These are phyloP conservation scores for Petrocephalus sullivani DNA, from an alignment of 2,797 vertebrate species.

Conservation along the genomic window DNA sequence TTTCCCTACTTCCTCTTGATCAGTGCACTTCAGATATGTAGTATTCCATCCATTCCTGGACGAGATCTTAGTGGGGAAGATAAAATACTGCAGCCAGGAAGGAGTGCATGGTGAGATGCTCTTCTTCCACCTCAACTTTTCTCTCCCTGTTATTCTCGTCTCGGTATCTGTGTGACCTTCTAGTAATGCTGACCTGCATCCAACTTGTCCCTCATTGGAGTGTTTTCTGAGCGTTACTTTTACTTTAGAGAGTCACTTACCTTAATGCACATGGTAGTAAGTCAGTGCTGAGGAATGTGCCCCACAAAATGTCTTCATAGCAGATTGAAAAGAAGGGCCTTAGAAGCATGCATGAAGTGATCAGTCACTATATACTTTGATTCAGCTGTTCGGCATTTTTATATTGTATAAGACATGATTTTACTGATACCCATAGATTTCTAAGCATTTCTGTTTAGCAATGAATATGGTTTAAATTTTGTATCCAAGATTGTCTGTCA, in stretches of 20 bases:
- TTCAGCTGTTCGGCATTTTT: not conserved
- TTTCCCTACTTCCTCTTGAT: not conserved
- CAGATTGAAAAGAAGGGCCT: not conserved
- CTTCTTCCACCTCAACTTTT: not conserved
- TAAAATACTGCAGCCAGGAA: slow-evolving; percentile 95
- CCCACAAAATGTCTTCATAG: not conserved
- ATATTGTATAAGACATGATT: not conserved
- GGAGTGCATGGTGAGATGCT: slow-evolving; percentile 78
- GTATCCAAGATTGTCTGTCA: not conserved
- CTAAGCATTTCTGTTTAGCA: not conserved
- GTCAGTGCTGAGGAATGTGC: not conserved
- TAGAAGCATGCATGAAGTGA: not conserved
- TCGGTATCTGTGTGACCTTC: not conserved
- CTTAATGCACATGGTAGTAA: not conserved
- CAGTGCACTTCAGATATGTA: slow-evolving; percentile 93
- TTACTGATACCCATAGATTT: not conserved
- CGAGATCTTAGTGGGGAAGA: slow-evolving; percentile 89
- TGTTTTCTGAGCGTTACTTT: not conserved
- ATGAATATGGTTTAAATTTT: not conserved
- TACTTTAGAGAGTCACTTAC: not conserved
- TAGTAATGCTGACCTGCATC: not conserved
- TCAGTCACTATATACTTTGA: not conserved
- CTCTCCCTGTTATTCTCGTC: not conserved
- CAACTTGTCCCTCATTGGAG: not conserved
- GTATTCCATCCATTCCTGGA: slow-evolving; percentile 96